These are phyloP conservation scores for Beris morrisii DNA, from an alignment of 2,888 invertebrate species.

Conservation along the genomic window DNA sequence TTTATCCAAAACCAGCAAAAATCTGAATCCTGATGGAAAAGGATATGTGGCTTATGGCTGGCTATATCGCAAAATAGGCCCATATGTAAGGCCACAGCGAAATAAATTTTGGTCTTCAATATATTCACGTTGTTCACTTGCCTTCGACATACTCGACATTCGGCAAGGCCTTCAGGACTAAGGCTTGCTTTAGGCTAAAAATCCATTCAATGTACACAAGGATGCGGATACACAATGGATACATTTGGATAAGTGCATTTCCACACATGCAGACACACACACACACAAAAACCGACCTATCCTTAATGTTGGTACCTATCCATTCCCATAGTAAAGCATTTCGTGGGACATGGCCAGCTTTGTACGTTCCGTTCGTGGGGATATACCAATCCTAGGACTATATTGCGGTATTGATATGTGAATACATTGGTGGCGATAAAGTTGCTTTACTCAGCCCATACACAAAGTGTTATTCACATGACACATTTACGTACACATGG, in stretches of 20 bases:
- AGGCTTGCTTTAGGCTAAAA: slow-evolving; percentile 19
- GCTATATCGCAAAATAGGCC: background rate
- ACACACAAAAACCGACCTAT: no score
- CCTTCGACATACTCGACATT: background rate
- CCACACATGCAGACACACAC: slow-evolving; percentile 9
- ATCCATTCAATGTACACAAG: slow-evolving; percentile 19
- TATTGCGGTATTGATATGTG: slow-evolving; percentile 30
- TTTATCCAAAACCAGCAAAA: slow-evolving; percentile 17
- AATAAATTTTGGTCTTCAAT: slow-evolving; percentile 19
- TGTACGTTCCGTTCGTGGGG: background rate
- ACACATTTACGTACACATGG: slow-evolving; percentile 4
- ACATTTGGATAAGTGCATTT: slow-evolving; percentile 23
- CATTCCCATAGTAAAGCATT: no score
- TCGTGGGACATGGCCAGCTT: no score
- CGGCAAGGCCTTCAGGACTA: background rate
- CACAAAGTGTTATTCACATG: slow-evolving; percentile 7
- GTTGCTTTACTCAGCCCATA: slow-evolving; percentile 4
- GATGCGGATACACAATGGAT: slow-evolving; percentile 19
- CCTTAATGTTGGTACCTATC: no score
- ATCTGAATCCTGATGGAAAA: slow-evolving; percentile 14
- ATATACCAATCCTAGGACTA: slow-evolving; percentile 15
- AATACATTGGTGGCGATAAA: slow-evolving; percentile 21
- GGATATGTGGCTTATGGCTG: background rate
- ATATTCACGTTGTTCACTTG: slow-evolving; percentile 19
- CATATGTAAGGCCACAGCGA: background rate